Percentiles rank a stretch among this genome's conserved stretches.
These are phyloP conservation scores for Oenanthe melanoleuca DNA, from an alignment of 2,113 vertebrate species.

Conservation along the genomic window DNA sequence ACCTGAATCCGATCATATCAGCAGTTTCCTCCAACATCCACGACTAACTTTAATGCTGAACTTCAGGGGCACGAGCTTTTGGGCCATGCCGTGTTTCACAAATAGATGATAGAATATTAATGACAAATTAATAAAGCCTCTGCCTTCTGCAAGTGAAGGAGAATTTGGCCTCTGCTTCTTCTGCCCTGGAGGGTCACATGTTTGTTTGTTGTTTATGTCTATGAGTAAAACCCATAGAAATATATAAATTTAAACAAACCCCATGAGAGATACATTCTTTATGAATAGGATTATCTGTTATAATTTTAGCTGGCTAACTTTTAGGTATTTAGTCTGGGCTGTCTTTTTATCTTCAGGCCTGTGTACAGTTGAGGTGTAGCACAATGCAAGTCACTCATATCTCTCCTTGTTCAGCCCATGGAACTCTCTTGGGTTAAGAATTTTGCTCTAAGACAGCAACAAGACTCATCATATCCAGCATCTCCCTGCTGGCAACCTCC, in stretches of 20 bases:
- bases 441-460: not conserved
- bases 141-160: not conserved
- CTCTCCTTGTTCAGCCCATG: not conserved
- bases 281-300: not conserved
- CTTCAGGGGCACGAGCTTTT: not conserved
- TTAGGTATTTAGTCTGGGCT: not conserved
- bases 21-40: not conserved
- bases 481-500: accelerated
- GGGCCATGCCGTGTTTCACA: not conserved
- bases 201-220: not conserved
- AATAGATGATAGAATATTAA: not conserved
- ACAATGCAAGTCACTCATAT: accelerated
- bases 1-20: not conserved
- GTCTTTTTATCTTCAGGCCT: not conserved
- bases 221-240: not conserved
- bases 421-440: not conserved
- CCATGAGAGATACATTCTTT: not conserved
- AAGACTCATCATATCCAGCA: too few species aligned
- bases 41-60: not conserved
- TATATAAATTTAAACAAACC: not conserved
- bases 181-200: not conserved
- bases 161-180: not conserved
- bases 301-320: not conserved
- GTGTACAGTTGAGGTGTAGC: not conserved
- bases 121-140: not conserved